These are phyloP conservation scores for Caenorhabditis japonica DNA, from an alignment of 2,888 invertebrate genomes.

Conservation along the genomic window DNA sequence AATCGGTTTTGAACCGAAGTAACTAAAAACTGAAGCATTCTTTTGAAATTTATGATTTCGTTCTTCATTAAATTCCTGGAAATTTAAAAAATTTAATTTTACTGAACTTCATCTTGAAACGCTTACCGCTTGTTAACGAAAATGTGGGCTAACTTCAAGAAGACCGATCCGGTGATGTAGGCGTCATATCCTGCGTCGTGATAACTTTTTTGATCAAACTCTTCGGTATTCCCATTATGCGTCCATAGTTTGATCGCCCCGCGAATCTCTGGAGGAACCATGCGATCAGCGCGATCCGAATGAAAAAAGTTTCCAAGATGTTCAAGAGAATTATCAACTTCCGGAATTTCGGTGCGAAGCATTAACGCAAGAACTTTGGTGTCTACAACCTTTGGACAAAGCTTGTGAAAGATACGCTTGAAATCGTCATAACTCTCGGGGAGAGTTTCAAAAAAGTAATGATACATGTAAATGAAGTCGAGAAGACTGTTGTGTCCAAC, in stretches of 20 bases:
- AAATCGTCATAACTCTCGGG: constrained; percentile 30
- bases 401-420: constrained; percentile 23
- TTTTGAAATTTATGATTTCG: constrained; percentile 16
- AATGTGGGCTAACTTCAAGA: constrained; percentile 39
- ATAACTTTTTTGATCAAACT: constrained; percentile 24
- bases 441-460: constrained; percentile 30
- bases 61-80: constrained; percentile 13
- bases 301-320: constrained; percentile 34
- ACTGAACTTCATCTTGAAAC: background rate
- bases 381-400: constrained; percentile 28
- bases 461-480: constrained; percentile 41
- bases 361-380: constrained; percentile 33
- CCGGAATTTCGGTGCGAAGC: constrained; percentile 14
- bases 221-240: background rate
- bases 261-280: constrained; percentile 31
- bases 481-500: constrained; percentile 49
- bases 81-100: background rate
- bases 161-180: constrained; percentile 39
- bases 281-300: constrained; percentile 14
- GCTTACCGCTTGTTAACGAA: constrained; percentile 22
- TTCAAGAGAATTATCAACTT: constrained; percentile 20
- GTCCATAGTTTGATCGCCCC: constrained; percentile 25
- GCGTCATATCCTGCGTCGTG: constrained; percentile 47
- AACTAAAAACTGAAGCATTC: constrained; percentile 20
- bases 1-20: constrained; percentile 21